Base-by-base conservation (phyloP, 2,888 invertebrate genomes). In the Mystacides longicornis region DNA sequence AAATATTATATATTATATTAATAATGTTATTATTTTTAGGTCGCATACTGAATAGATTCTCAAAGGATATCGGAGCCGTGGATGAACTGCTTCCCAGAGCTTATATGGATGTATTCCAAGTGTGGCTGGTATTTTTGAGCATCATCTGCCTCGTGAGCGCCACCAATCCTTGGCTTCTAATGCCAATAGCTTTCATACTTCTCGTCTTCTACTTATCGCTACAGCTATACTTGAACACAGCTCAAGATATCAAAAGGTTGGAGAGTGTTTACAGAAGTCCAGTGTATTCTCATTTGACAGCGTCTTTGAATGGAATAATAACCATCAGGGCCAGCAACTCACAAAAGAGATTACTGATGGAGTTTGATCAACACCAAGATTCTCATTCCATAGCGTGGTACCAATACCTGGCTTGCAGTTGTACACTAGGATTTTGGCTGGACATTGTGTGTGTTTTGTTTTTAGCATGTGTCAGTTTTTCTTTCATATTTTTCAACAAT, bases 251-350 rank as follows among this genome's bases (percentile, higher is more conserved):
- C 18, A 93, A 86, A 68, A 77, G 85, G 27, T 69, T 87, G 55
- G 87, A 87, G 70, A 85, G 86, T 64, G 84, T 84, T 61, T 81
- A 86, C 19, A 81, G 87, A 60, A 88, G 88, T 66, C 90, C 91
- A 0, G 85, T 92, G 1, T 89, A 87, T 66, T 82, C 88, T 4
- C 88, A 89, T 72, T 74, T 91, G 23, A 86, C 82, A 63, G 83
- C 87, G 1, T 84, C 87, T 0, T 74, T 91, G 43, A 77, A 83
- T 58, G 91, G 91, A 14, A 71, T 92, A 5, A 74, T 85, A 0
- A 89, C 89, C 0, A 86, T 92, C 18, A 75, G 91, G 66, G 86
- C 89, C 27, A 84, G 83, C 23, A 72, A 78, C 47, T 81, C 83
- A 1, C 81, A 89, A 67, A 65, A 70, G 0, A 77, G 81, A 62